A percentile compares a stretch with the other conserved stretches of the same genome.
Evolutionary conservation across 2,888 invertebrate species (phyloP).

Genomic region (Drosophila neotestacea): DNA sequence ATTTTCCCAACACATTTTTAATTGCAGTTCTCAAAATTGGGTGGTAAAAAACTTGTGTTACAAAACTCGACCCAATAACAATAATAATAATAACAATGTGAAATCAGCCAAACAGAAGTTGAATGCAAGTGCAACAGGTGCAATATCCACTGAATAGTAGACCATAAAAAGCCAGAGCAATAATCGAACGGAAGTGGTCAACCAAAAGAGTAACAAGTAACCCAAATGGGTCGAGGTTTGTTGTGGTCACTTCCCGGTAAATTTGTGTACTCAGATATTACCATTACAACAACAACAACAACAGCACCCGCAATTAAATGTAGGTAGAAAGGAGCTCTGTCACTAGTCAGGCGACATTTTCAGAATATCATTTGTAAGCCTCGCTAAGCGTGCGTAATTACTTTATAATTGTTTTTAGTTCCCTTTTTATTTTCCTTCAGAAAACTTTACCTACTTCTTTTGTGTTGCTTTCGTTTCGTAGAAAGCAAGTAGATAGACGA

Average conservation of each 20-base stretch:
- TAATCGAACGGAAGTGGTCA: constrained; percentile 36
- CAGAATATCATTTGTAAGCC: constrained; percentile 14
- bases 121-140: constrained; percentile 49
- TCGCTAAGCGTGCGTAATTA: constrained; percentile 36
- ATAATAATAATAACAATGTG: neutral
- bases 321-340: constrained; percentile 8
- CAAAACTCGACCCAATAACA: constrained; percentile 2
- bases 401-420: constrained; percentile 61
- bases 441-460: constrained; percentile 37
- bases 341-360: constrained; percentile 44
- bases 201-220: constrained; percentile 44
- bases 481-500: constrained; percentile 30
- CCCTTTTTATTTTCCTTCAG: constrained; percentile 5
- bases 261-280: constrained; percentile 9
- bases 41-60: neutral
- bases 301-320: neutral
- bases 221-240: constrained; percentile 52
- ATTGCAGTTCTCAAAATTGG: constrained; percentile 6
- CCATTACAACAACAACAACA: constrained; percentile 7
- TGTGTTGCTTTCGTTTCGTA: constrained; percentile 52
- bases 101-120: neutral
- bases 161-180: constrained; percentile 3
- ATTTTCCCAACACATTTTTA: constrained; percentile 2
- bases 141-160: constrained; percentile 12
- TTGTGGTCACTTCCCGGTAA: constrained; percentile 40